Evolutionary conservation across 1,140 invertebrate genomes (phyloP).

Genomic region (Lamellibrachia luymesi): DNA sequence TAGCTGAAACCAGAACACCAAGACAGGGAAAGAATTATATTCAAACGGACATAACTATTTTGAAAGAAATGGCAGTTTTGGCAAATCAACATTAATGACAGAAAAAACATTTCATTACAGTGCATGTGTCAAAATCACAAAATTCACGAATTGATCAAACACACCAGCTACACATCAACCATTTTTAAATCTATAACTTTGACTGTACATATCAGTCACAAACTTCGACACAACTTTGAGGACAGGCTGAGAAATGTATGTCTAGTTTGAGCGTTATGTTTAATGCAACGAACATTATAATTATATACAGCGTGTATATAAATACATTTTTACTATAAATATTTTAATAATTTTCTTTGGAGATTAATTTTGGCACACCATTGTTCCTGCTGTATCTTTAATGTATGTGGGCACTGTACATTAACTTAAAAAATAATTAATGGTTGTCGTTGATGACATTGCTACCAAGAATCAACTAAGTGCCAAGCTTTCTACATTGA

Average conservation of each 20-base stretch:
- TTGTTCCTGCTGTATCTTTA: too few species aligned
- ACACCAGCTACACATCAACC: too few species aligned
- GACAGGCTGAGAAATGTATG: background rate
- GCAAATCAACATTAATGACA: too few species aligned
- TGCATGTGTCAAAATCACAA: too few species aligned
- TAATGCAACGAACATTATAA: background rate
- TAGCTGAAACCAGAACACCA: too few species aligned
- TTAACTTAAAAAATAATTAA: background rate
- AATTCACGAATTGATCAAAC: too few species aligned
- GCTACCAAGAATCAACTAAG: background rate
- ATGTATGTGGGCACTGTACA: too few species aligned
- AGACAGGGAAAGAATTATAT: background rate
- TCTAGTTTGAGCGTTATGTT: background rate
- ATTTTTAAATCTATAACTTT: too few species aligned
- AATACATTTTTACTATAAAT: background rate
- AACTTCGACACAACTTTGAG: background rate
- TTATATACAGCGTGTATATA: background rate
- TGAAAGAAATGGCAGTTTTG: background rate
- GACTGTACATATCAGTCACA: too few species aligned
- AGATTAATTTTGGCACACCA: background rate
- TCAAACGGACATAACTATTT: background rate
- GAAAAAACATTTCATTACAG: too few species aligned
- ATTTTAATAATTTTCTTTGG: background rate
- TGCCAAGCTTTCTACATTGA: background rate
- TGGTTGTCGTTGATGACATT: too few species aligned